Conservation (phyloP, 2,797 vertebrate genomes). For the Steatocranus sp. region DNA sequence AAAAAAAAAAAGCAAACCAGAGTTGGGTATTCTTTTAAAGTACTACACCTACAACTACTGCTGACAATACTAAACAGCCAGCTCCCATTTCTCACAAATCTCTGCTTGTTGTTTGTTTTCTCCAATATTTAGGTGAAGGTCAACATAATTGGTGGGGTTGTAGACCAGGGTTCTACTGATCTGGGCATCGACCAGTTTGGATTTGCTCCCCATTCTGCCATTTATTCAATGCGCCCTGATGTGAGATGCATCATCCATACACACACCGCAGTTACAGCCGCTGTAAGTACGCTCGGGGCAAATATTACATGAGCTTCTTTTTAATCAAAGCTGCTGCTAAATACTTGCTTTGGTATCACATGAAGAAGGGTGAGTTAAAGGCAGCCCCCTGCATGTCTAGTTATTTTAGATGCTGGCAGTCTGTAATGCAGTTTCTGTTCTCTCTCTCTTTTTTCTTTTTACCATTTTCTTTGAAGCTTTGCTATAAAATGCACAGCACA, state of each 20-base stretch:
- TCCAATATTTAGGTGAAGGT: slow-evolving; percentile 83
- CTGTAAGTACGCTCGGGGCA: slow-evolving; percentile 78
- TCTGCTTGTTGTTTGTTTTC: not conserved
- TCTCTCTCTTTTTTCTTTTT: not conserved
- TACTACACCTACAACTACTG: not conserved
- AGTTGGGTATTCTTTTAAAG: not conserved
- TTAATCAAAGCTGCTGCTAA: slow-evolving; percentile 30
- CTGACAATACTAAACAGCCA: not conserved
- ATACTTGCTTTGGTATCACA: slow-evolving; percentile 20
- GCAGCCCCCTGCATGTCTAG: slow-evolving; percentile 8
- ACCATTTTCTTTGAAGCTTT: slow-evolving; percentile 37
- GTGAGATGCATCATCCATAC: slow-evolving; percentile 92
- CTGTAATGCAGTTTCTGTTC: not conserved
- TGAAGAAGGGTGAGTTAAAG: slow-evolving; percentile 16
- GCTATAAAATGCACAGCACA: slow-evolving; percentile 39
- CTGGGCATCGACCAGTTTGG: slow-evolving; percentile 84
- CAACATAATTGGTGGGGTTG: slow-evolving; percentile 91
- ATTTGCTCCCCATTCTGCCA: slow-evolving; percentile 89
- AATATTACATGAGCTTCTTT: not conserved
- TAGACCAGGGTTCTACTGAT: slow-evolving; percentile 88
- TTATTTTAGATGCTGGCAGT: slow-evolving; percentile 27
- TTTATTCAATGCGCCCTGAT: slow-evolving; percentile 92
- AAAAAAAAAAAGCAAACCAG: not conserved
- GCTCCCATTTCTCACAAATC: not conserved
- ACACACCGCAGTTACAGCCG: slow-evolving; percentile 88